Base-by-base conservation (phyloP, 2,888 invertebrate species). In the Cistogaster globosa region DNA sequence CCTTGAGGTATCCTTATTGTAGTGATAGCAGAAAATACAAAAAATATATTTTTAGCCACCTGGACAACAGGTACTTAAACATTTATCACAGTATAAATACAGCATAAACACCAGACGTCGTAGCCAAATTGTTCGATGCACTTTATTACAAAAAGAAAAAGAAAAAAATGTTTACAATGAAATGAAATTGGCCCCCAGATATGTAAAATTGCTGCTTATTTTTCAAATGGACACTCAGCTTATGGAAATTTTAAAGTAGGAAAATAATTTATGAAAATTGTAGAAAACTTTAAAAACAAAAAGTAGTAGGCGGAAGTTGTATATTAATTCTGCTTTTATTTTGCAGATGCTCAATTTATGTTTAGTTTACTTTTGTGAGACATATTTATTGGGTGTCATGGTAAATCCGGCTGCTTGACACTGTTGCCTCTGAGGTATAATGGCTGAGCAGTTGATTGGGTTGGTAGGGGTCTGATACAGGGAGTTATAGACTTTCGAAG, bases 21-120 rank as follows among this genome's bases (percentile, higher is more conserved):
- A 72, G 65, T 72, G 62, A 45, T 57, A 65, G 67, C 38, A 60
- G 22, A 8, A 57, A 57, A 57, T 12, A 51, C 6, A 36, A 75
- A 45, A 58, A 45, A 36, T 74, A 80, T 72, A 58, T 53, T 9
- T 72, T 51, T 67, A 20, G n/a, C 22, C 74, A 68, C n/a, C 68
- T 74, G 68, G 74, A 81, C 81, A 81, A 81, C 81, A 81, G 81
- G 81, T 79, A 77, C 32, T 71, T 75, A 26, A 48, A 68, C 58
- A 81, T 81, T 75, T 75, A 81, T 75, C 48, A 81, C 32, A 62
- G 60, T 55, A 53, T 62, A 67, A 72, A 32, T 7, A 36, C 38
- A 51, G 26, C 55, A 79, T 18, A 72, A 79, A 58, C 67, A 75
- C 60, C 81, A 72, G 60, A 62, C 81, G 8, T 71, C 1, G n/a